Base-by-base conservation (phyloP, 1,140 invertebrate genomes). In the Brachionus sp. region DNA sequence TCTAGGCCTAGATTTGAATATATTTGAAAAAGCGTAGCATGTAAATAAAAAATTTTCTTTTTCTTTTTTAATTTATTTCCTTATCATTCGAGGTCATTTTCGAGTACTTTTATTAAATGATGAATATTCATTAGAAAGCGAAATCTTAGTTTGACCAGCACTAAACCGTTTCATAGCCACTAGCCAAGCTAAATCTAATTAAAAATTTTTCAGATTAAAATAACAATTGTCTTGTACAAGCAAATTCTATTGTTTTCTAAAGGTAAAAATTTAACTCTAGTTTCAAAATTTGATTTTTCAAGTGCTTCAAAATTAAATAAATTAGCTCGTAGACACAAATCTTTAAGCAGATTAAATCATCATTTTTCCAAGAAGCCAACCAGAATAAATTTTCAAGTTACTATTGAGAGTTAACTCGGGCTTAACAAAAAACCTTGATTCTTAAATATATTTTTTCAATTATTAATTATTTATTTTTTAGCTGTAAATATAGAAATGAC, bases 101-200 rank as follows among this genome's bases (percentile, higher is more conserved):
- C 66, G 19, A 70, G 66, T 70, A 44, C 35, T 70, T 70, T 42
- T 39, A n/a, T 39, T 66, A 39, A 39, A 35, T 39, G 37, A 37
- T 70, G 66, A 70, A 70, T 70, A 70, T 70, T 70, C 35, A 70
- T 70, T 70, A 70, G 66, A 70, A 70, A 70, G 19, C 66, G 66
- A 70, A 70, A 70, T 70, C 66, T 39, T 70, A 70, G 33, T 29
- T 33, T 4, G 33, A 68, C 25, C 13, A 68, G 33, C 33, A 70
- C 66, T 70, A 19, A n/a, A 19, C 35, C 33, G 35, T 70, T 39
- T 66, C 64, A 39, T 70, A 70, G 66, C 66, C 66, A 70, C 66
- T 70, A 70, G 66, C 66, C 29, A 66, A 70, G 37, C 37, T 39
- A 70, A 70, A 70, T 70, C 66, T 70, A 70, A 70, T 70, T 70